Percentiles rank a stretch among this genome's conserved stretches.
Conservation (phyloP, 1,140 invertebrate species). For the Sweltsa coloradensis region DNA sequence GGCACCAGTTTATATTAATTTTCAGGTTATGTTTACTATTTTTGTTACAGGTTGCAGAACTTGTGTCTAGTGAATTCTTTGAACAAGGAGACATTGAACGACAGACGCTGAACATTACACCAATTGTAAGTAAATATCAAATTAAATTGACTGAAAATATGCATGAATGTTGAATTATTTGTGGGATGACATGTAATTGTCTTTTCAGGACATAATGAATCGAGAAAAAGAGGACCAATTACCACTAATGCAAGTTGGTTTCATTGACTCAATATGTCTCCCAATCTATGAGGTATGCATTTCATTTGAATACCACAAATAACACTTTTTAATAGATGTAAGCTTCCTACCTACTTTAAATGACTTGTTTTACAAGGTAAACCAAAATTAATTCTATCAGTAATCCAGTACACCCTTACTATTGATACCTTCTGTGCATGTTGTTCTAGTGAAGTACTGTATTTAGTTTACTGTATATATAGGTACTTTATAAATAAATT, state of each 20-base stretch:
- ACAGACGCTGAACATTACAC: slow-evolving; percentile 70
- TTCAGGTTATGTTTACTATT: not conserved
- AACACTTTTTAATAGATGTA: too few species aligned
- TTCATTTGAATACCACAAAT: too few species aligned
- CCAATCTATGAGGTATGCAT: slow-evolving; percentile 82
- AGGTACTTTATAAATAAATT: too few species aligned
- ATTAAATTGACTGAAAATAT: not conserved
- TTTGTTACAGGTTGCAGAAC: slow-evolving; percentile 53
- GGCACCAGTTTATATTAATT: not conserved
- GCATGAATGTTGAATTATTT: not conserved
- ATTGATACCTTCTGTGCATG: too few species aligned
- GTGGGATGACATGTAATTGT: not conserved
- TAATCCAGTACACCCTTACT: too few species aligned
- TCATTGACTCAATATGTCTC: slow-evolving; percentile 91
- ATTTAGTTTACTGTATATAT: too few species aligned
- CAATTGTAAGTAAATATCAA: slow-evolving; percentile 52
- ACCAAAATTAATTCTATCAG: too few species aligned
- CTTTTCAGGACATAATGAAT: slow-evolving; percentile 86
- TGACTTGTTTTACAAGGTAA: too few species aligned
- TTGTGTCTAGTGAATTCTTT: slow-evolving; percentile 93
- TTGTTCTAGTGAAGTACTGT: too few species aligned
- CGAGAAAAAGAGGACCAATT: slow-evolving; percentile 89
- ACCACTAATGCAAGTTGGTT: slow-evolving; percentile 91
- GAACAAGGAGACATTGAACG: slow-evolving; percentile 89
- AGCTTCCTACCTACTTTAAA: too few species aligned